Base-by-base conservation (phyloP, 2,888 invertebrate species). In the Diaprepes abbreviatus region DNA sequence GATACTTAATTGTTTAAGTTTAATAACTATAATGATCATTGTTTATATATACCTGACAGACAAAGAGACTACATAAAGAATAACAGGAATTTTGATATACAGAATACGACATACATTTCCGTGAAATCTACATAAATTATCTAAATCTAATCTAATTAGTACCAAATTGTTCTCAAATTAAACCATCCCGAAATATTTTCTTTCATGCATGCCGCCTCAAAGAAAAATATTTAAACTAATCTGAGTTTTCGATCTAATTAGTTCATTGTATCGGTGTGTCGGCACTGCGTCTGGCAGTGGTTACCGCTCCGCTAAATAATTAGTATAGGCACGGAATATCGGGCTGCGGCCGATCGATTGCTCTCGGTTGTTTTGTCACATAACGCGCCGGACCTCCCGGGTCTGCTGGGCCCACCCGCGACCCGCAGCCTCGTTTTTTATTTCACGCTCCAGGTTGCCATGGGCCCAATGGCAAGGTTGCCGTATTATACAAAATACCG, bases 311-410 rank as follows among this genome's bases (percentile, higher is more conserved):
- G 57, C 24, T 57, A 36, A 38, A 57, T 31, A 55, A 55, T 55
- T 35, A 43, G 19, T 45, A 45, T 21, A 55, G 36, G 19, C 19
- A 19, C 57, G 38, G 28, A 24, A 48, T 48, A 48, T 48, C 48
- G 48, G 14, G 19, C 24, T 2, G 24, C 38, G 57, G 57, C 36
- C 38, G 36, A 57, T 57, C 58, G 48, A 57, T 66, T 28, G 50
- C 38, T 60, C 59, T 66, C 59, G 66, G 52, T 58, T 58, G 58
- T 66, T 66, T 52, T 59, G 66, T 66, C 66, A 66, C 59, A 52
- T 58, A 58, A 66, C 66, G 66, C 52, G 66, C 38, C 50, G 66
- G 76, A 66, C 66, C 66, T 78, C 78, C 77, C 70, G 66, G 75
- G 66, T 43, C 21, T 62, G 71, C 60, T 33, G 69, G 74, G 45